Evolutionary conservation across 2,888 invertebrate genomes (phyloP).

Genomic region (Oligia latruncula): DNA sequence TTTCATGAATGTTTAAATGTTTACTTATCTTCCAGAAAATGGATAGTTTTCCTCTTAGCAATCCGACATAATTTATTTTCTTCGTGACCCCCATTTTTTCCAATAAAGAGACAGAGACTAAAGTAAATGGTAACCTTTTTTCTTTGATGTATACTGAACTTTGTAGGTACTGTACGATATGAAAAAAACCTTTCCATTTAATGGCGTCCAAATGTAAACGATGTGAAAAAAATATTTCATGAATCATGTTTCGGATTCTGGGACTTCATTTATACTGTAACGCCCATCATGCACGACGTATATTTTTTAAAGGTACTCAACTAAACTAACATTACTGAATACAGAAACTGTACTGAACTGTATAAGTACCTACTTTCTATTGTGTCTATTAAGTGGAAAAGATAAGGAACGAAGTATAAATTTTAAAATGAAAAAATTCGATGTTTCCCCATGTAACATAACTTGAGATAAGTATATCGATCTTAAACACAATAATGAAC

Average conservation of each 20-base stretch:
- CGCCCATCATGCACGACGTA: too few species aligned
- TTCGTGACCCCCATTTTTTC: not conserved
- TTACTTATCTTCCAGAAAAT: not conserved
- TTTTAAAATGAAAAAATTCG: too few species aligned
- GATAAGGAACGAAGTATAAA: too few species aligned
- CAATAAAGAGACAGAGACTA: not conserved
- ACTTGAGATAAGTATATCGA: too few species aligned
- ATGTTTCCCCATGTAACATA: too few species aligned
- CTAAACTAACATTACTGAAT: not conserved
- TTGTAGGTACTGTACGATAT: not conserved
- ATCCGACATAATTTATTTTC: not conserved
- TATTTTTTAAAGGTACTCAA: not conserved
- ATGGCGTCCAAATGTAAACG: not conserved
- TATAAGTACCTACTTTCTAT: too few species aligned
- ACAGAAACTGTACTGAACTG: not conserved
- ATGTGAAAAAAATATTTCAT: not conserved
- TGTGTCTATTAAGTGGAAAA: too few species aligned
- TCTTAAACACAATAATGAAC: too few species aligned
- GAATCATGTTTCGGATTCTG: not conserved
- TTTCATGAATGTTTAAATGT: not conserved
- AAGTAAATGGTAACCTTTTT: not conserved
- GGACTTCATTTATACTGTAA: not conserved
- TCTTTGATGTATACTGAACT: constrained; percentile 10
- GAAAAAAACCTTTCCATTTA: constrained; percentile 11
- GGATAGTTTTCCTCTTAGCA: not conserved